Evolutionary conservation across 2,797 vertebrate genomes (phyloP), one percentile per base, ranked within the genome.

Genomic region (Schizothorax lantsangensis): DNA sequence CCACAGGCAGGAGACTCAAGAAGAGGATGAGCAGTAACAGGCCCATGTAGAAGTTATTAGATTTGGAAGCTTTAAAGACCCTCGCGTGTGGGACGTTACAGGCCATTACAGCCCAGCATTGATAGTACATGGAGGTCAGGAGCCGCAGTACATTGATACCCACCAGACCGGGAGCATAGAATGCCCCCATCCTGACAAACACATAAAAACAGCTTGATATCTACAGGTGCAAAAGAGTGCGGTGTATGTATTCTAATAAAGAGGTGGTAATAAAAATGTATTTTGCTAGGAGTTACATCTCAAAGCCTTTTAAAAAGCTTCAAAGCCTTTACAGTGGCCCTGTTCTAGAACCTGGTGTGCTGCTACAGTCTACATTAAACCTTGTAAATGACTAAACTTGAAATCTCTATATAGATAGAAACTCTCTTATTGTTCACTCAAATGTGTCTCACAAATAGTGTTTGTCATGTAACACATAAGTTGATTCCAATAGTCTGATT

Each of bases 21-120:
- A 99, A 99, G 47, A 99, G 96, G 93, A 99, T 98, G 90, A 99
- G 94, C 84, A 99, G 95, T 90, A 99, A 92, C 33, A 99, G 95
- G 26, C 98, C 98, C 97, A 99, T 99, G 94, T 99, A 99, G 95
- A 99, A 99, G 94, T 99, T 99, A 91, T 98, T 99, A 91, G 98
- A 99, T 81, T 98, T 97, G 77, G 98, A 99, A 80, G 98, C 98
- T 92, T 99, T 99, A 95, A 99, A 99, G 89, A 99, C 98, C 5
- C 98, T 95, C 88, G 94, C 97, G 0, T 99, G 98, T 74, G 98
- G 98, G 12, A 99, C 98, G 2, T 99, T 99, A 91, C 97, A 98
- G 72, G 96, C 97, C 98, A 99, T 98, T 73, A 99, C 98, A 0
- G 98, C 98, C 98, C 98, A 99, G 90, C 97, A 98, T 95, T 99